These are phyloP conservation scores for Acipenser ruthenus DNA, from an alignment of 2,797 vertebrate genomes.

Conservation along the genomic window DNA sequence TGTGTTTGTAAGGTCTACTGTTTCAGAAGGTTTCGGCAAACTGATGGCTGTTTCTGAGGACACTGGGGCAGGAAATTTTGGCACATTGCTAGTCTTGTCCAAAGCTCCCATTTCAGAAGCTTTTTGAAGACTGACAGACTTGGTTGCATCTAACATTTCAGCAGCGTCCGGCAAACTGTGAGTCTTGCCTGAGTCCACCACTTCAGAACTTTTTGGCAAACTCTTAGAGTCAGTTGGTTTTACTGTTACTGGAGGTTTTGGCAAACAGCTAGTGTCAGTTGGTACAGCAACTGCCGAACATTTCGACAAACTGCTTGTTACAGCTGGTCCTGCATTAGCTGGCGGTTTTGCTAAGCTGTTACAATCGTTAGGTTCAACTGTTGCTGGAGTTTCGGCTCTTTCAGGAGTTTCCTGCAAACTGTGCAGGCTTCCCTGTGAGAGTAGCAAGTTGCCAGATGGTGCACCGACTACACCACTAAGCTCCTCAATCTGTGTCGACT, in stretches of 20 bases:
- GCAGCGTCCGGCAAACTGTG: conserved; percentile 7
- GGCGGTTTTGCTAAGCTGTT: background rate
- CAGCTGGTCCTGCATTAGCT: background rate
- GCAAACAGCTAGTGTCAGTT: too few relatives aligned
- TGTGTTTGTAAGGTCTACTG: conserved; percentile 14
- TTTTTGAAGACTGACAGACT: background rate
- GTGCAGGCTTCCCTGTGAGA: conserved; percentile 14
- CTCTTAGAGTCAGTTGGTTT: conserved; percentile 14
- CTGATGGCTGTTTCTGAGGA: conserved; percentile 19
- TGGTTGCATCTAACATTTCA: conserved; percentile 17
- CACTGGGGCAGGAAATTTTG: background rate
- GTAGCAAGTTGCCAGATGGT: conserved; percentile 31
- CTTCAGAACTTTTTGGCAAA: conserved; percentile 20
- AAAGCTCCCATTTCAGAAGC: background rate
- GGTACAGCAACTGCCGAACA: background rate
- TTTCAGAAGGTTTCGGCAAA: conserved; percentile 23
- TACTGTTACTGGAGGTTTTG: background rate
- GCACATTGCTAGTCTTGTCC: conserved; percentile 10
- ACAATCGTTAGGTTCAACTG: background rate
- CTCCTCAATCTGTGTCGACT: conserved; percentile 70
- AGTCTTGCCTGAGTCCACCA: conserved; percentile 17
- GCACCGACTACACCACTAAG: conserved; percentile 16
- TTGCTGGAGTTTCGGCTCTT: background rate
- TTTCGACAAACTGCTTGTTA: background rate
- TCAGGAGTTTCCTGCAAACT: background rate